A percentile compares a stretch with the other conserved stretches of the same genome.
Conservation (phyloP, 1,140 invertebrate genomes). For the Tetramorium parvispinum region DNA sequence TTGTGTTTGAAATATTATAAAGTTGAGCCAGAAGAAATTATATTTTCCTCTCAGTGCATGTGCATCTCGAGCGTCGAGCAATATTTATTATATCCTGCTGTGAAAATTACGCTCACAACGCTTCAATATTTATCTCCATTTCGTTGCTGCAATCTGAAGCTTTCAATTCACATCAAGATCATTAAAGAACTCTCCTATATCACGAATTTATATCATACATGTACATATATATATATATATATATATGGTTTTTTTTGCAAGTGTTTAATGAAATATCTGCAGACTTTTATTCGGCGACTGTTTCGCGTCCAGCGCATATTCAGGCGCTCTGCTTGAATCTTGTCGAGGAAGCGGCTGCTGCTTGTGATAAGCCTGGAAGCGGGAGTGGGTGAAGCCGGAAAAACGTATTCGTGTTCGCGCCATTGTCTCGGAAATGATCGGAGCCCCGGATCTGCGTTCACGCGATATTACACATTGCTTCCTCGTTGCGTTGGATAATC, state of each 20-base stretch:
- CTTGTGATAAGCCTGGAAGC: not conserved
- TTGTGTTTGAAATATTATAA: too few species aligned
- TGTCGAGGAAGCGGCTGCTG: not conserved
- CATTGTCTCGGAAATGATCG: constrained; percentile 26
- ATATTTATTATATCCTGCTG: not conserved
- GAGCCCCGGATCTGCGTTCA: constrained; percentile 20
- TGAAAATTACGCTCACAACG: not conserved
- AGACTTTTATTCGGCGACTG: not conserved
- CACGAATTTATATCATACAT: not conserved
- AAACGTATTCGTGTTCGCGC: constrained; percentile 22
- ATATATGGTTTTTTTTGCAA: not conserved
- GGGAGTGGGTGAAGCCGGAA: constrained; percentile 12
- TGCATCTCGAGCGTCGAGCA: not conserved
- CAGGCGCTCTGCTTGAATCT: not conserved
- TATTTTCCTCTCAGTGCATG: not conserved
- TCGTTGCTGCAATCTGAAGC: not conserved
- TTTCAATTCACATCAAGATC: not conserved
- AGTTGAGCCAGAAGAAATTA: too few species aligned
- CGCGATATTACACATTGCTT: constrained; percentile 28
- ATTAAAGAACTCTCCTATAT: not conserved
- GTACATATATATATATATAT: too few species aligned
- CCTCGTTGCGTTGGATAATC: constrained; percentile 29
- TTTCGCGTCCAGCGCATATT: not conserved
- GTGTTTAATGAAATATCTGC: not conserved
- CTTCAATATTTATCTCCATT: not conserved